Conservation (phyloP, 2,797 vertebrate species). For the Anguilla obscura region DNA sequence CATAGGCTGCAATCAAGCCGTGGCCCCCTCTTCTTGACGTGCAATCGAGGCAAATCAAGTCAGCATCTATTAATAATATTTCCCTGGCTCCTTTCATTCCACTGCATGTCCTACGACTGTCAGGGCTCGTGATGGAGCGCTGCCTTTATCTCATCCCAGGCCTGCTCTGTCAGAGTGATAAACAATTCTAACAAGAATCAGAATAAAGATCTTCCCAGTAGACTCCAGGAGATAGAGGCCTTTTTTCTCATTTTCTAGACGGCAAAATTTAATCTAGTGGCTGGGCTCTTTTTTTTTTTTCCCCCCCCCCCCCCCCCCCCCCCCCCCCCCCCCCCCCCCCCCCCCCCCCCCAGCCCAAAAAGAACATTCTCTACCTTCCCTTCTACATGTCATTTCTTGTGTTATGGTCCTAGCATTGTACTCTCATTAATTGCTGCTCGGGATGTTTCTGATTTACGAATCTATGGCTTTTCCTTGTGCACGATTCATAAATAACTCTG, state of each 20-base stretch:
- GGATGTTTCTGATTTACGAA: too few relatives aligned
- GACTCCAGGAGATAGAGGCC: slow-evolving; percentile 95
- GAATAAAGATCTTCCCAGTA: slow-evolving; percentile 99
- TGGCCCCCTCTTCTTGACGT: slow-evolving; percentile 90
- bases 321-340: slow-evolving; percentile 11
- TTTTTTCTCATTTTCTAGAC: slow-evolving; percentile 99
- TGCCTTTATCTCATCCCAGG: slow-evolving; percentile 99
- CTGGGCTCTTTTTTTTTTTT: slow-evolving; percentile 70
- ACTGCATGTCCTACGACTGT: slow-evolving; percentile 96
- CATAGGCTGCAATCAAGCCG: slow-evolving; percentile 98
- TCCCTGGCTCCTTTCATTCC: slow-evolving; percentile 98
- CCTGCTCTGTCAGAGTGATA: slow-evolving; percentile 99
- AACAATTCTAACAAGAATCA: slow-evolving; percentile 99
- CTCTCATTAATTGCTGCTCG: too few relatives aligned
- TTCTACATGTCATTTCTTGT: too few relatives aligned
- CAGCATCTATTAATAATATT: slow-evolving; percentile 99
- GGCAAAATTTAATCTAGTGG: slow-evolving; percentile 98
- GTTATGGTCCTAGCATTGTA: too few relatives aligned
- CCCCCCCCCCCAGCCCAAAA: too few relatives aligned
- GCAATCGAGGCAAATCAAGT: slow-evolving; percentile 97
- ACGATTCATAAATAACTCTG: too few relatives aligned
- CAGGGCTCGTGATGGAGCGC: slow-evolving; percentile 96
- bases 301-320: neutral
- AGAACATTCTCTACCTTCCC: too few relatives aligned
- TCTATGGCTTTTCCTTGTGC: too few relatives aligned